Base-by-base conservation (phyloP, 2,113 vertebrate genomes). In the Xenopus tropicalis region DNA sequence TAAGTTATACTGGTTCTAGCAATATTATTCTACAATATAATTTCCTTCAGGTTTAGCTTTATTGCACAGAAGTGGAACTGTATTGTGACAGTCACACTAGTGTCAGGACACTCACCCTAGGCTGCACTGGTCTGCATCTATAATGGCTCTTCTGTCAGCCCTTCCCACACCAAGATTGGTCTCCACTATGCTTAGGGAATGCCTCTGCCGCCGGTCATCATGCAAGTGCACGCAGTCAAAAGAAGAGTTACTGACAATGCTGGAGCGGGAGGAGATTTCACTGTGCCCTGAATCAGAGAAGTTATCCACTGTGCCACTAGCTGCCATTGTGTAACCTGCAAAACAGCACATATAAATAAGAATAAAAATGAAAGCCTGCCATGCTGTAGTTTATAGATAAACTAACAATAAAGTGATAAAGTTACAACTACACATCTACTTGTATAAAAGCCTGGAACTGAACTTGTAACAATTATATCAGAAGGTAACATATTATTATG, bases 271-370 rank as follows among this genome's bases (percentile, higher is more conserved):
- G 42, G 96, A 99, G 82, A 98, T 94, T 88, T 98, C 97, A 48
- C 96, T 98, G 90, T 98, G 96, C 23, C 96, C 94, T 5, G 94
- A 97, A 85, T 98, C 96, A 0, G 96, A 98, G 75, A 97, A 95
- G 78, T 94, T 93, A 80, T 99, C 96, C 74, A 92, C 93, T 0
- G 90, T 91, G 65, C 95, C 86, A 51, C 91, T 93, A 63, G 88
- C 88, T 85, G 89, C 90, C 85, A 93, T 78, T 25, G 88, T 82
- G 75, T 94, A 95, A 57, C 94, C 97, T 99, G 89, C 14, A 74
- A 29, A 75, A 48, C 29, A 37, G 29, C 29, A 37, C 29, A 37
- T 37, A 37, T 9, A 37, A 1, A 69, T 19, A 77, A 86, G 80
- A 14, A 73, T 69, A 21, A 7, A 19, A n/a, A 3, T 0, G 3